A percentile compares a stretch with the other conserved stretches of the same genome.
Conservation (phyloP, 2,797 vertebrate genomes). For the Loriculus beryllinus region DNA sequence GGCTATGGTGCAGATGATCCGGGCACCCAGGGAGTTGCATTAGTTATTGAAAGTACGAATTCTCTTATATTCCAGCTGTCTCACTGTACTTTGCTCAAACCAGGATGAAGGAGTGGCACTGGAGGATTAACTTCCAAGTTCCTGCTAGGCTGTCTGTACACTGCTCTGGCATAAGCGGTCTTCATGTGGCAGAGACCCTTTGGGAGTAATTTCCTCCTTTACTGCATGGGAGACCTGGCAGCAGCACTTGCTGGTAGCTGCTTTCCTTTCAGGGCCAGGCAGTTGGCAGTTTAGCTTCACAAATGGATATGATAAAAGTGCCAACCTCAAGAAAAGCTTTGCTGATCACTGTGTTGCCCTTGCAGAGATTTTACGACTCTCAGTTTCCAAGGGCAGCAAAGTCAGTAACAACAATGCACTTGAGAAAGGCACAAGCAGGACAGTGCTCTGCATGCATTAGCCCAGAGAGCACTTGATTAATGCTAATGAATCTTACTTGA, state of each 20-base stretch:
- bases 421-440: not conserved
- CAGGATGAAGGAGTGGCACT: not conserved
- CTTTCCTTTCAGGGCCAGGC: not conserved
- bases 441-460: not conserved
- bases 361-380: not conserved
- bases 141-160: rapidly evolving
- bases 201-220: not conserved
- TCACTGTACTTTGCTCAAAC: not conserved
- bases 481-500: not conserved
- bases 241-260: not conserved
- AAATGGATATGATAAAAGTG: not conserved
- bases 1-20: not conserved
- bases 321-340: not conserved
- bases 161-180: not conserved
- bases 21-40: not conserved
- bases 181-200: not conserved
- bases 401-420: not conserved
- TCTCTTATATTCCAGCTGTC: not conserved
- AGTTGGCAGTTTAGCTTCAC: not conserved
- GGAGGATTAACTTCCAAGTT: not conserved
- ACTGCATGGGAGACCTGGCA: not conserved
- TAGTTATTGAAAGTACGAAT: not conserved
- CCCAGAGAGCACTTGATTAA: not conserved
- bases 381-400: not conserved
- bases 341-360: not conserved